Base-by-base conservation (phyloP, 1,140 invertebrate species). In the Lasioglossum baleicum region DNA sequence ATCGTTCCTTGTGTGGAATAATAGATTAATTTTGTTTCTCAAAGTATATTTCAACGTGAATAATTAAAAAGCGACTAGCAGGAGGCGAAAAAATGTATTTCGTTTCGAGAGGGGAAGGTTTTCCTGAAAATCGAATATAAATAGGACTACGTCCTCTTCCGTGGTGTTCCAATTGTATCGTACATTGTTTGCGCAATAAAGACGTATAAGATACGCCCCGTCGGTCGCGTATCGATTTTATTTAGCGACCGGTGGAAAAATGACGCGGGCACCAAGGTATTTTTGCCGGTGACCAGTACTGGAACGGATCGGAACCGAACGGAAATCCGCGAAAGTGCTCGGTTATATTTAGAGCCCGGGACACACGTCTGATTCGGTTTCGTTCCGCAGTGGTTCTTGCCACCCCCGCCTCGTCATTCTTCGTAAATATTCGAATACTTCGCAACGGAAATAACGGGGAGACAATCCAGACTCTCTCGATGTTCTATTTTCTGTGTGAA, bases 351-450 rank as follows among this genome's bases (percentile, higher is more conserved):
- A 75, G 73, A 35, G 6, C 35, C 1, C 31, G 61, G 20, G 35
- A 65, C 56, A 44, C 56, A 35, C 11, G n/a, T 22, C 75, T 42
- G 56, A 35, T 70, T 69, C 56, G 60, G 7, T 48, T 48, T 44
- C 22, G 35, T 48, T 78, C 75, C 44, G 42, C 11, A 17, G 67
- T 44, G 67, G 17, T 20, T 4, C 3, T 56, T 40, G 40, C 60
- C 56, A 60, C 75, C 20, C 13, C 22, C 51, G 58, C n/a, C 20
- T 7, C 56, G 6, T 20, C 20, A n/a, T 58, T 58, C 56, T 72
- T 78, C 75, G 68, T 72, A 72, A 78, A 64, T 71, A 77, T 78
- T 78, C 60, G 58, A 71, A 63, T 63, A 63, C 26, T 53, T 63
- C 15, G 51, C 48, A 35, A 31, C 61, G 40, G 58, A 63, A 71